These are phyloP conservation scores for Mamestra brassicae DNA, from an alignment of 2,888 invertebrate genomes.

Conservation along the genomic window DNA sequence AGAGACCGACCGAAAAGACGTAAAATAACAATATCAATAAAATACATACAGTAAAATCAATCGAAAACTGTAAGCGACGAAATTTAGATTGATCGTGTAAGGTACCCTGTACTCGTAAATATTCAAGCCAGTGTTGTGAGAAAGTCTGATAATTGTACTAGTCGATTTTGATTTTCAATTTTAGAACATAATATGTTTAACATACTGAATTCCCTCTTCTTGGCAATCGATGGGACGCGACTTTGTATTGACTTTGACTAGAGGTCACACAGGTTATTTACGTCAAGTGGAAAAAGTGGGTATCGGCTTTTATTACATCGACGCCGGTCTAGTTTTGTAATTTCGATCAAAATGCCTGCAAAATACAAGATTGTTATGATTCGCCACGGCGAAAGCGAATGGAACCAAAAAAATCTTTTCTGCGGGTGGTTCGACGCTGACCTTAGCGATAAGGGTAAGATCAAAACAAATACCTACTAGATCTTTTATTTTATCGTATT, in stretches of 20 bases:
- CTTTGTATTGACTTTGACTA: constrained; percentile 54
- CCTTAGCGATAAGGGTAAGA: constrained; percentile 92
- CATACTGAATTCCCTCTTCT: not conserved
- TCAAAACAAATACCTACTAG: constrained; percentile 5
- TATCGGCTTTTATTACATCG: constrained; percentile 46
- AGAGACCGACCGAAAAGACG: too few species aligned
- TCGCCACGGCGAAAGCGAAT: constrained; percentile 94
- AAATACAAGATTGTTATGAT: constrained; percentile 93
- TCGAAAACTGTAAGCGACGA: too few species aligned
- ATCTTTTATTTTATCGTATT: not conserved
- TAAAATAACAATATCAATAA: too few species aligned
- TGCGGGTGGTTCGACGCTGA: constrained; percentile 94
- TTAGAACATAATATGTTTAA: not conserved
- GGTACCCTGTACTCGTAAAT: not conserved
- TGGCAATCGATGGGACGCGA: not conserved
- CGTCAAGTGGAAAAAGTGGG: constrained; percentile 71
- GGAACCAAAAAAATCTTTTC: constrained; percentile 94
- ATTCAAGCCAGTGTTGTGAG: not conserved
- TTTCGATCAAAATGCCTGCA: constrained; percentile 78
- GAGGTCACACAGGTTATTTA: constrained; percentile 81
- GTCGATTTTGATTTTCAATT: constrained; percentile 10
- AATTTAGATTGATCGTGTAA: too few species aligned
- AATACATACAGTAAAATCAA: too few species aligned
- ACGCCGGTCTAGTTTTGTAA: constrained; percentile 62
- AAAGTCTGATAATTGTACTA: not conserved